Conservation (phyloP, 2,888 invertebrate species). For the Drosophila eohydei region DNA sequence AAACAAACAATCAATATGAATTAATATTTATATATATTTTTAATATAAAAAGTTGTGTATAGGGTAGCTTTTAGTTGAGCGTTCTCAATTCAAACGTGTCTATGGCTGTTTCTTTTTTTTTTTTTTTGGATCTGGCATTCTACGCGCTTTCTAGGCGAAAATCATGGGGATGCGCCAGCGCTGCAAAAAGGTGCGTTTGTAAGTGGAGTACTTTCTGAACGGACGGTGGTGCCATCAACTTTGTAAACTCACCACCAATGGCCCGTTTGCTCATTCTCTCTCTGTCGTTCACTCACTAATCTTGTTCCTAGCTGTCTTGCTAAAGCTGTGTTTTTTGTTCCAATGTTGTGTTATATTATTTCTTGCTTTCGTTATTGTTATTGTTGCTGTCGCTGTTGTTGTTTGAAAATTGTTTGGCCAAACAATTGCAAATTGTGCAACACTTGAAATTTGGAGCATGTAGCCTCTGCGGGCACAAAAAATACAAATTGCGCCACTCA, state of each 20-base stretch:
- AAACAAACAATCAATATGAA: no score
- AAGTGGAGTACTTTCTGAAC: constrained; percentile 24
- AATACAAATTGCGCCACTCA: constrained; percentile 55
- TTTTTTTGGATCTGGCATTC: constrained; percentile 57
- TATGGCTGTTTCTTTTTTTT: constrained; percentile 25
- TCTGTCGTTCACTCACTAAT: constrained; percentile 12
- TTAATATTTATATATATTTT: no score
- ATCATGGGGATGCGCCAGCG: constrained; percentile 39
- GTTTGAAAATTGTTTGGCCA: constrained; percentile 59
- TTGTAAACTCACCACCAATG: constrained; percentile 69
- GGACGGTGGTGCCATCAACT: constrained; percentile 44
- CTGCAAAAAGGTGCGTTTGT: constrained; percentile 54
- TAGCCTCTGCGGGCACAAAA: constrained; percentile 24
- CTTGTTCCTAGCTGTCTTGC: constrained; percentile 8
- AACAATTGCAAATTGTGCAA: constrained; percentile 68
- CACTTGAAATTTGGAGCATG: constrained; percentile 58
- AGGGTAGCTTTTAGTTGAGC: constrained; percentile 1
- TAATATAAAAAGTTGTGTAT: not conserved
- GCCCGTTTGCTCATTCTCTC: constrained; percentile 11
- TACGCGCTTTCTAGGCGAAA: constrained; percentile 51
- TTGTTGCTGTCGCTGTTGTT: constrained; percentile 10
- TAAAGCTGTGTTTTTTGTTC: constrained; percentile 6
- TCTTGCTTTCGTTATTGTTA: constrained; percentile 5
- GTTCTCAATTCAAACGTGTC: not conserved
- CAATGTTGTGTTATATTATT: constrained; percentile 23